These are phyloP conservation scores for Cremastinae sp. DNA, from an alignment of 2,888 invertebrate species.

Conservation along the genomic window DNA sequence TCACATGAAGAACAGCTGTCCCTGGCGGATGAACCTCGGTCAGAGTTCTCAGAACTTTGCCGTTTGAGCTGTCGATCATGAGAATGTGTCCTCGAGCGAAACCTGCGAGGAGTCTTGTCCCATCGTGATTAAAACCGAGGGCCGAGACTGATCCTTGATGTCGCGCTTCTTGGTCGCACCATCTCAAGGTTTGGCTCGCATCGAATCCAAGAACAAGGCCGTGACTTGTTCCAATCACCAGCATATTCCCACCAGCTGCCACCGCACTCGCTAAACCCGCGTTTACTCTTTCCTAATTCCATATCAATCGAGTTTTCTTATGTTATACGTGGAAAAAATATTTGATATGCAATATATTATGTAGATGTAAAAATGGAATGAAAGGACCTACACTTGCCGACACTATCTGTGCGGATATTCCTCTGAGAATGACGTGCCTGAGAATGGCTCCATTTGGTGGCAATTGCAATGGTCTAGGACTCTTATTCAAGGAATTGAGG, in stretches of 20 bases:
- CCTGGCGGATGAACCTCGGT: slow-evolving; percentile 92
- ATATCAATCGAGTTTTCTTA: slow-evolving; percentile 11
- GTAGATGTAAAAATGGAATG: neutral
- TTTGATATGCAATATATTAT: slow-evolving; percentile 12
- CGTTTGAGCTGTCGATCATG: slow-evolving; percentile 93
- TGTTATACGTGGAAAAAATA: neutral
- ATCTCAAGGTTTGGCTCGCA: slow-evolving; percentile 91
- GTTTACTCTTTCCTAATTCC: slow-evolving; percentile 89
- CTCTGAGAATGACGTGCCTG: slow-evolving; percentile 90
- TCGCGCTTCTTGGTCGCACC: slow-evolving; percentile 89
- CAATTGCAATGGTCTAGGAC: slow-evolving; percentile 75
- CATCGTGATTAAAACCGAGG: slow-evolving; percentile 92
- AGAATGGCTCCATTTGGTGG: slow-evolving; percentile 84
- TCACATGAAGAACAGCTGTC: slow-evolving; percentile 89
- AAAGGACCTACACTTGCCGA: slow-evolving; percentile 88
- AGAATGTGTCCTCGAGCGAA: slow-evolving; percentile 91
- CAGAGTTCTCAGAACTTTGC: slow-evolving; percentile 87
- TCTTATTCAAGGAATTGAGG: slow-evolving; percentile 76
- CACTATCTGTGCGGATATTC: slow-evolving; percentile 92
- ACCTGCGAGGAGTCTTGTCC: slow-evolving; percentile 91
- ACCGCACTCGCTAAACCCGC: slow-evolving; percentile 94
- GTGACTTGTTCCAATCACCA: slow-evolving; percentile 97
- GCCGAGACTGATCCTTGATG: slow-evolving; percentile 91
- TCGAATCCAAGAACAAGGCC: slow-evolving; percentile 94
- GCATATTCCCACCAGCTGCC: slow-evolving; percentile 87